phyloP scores from a whole-genome alignment of 1,140 invertebrate genomes.

The Venturia canescens region DNA sequence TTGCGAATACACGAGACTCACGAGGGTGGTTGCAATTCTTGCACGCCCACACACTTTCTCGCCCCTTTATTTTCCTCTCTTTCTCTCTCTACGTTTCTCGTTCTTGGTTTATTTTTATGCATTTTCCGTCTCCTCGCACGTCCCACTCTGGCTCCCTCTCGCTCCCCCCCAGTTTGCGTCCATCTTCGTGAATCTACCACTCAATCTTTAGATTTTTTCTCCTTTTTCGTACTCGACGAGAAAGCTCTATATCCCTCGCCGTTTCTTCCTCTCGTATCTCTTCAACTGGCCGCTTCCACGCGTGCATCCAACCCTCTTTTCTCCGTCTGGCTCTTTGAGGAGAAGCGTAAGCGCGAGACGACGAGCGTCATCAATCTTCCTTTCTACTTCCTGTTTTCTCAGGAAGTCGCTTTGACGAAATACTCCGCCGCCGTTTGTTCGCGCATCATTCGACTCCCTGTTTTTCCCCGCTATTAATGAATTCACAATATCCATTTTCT shows the following conservation, averaged over 20 bases:
- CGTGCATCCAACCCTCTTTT: slow-evolving; percentile 12
- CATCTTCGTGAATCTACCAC: not conserved
- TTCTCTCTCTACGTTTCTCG: slow-evolving; percentile 8
- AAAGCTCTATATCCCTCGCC: not conserved
- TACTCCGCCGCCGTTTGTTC: not conserved
- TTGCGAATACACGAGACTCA: slow-evolving; percentile 25
- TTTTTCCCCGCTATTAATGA: not conserved
- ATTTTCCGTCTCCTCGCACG: not conserved
- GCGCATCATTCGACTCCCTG: not conserved
- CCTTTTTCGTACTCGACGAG: not conserved
- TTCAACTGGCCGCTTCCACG: slow-evolving; percentile 6
- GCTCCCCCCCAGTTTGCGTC: not conserved
- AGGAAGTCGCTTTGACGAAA: slow-evolving; percentile 38
- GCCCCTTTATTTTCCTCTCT: not conserved
- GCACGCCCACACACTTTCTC: slow-evolving; percentile 7
- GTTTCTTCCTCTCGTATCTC: slow-evolving; percentile 27
- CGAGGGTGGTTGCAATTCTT: slow-evolving; percentile 41
- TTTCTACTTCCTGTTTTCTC: slow-evolving; percentile 36
- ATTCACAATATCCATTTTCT: not conserved
- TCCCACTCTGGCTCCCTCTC: not conserved
- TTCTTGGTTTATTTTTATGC: slow-evolving; percentile 6
- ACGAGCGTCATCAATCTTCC: slow-evolving; percentile 38
- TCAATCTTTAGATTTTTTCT: not conserved
- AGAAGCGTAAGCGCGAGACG: slow-evolving; percentile 30
- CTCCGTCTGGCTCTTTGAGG: slow-evolving; percentile 32